Evolutionary conservation across 2,113 vertebrate species (phyloP).

Genomic region (Phocoena phocoena): DNA sequence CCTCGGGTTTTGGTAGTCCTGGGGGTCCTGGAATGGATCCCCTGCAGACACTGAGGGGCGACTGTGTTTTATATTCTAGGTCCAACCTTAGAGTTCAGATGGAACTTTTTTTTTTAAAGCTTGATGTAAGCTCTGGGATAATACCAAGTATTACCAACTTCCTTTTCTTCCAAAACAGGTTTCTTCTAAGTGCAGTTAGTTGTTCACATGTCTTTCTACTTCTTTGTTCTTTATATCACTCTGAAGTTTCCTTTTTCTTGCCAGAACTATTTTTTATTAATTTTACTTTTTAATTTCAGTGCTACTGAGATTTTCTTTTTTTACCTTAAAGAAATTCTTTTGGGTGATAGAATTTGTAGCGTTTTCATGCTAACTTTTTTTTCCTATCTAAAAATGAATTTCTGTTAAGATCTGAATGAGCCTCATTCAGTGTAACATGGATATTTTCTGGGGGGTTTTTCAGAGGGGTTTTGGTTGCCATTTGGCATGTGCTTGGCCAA

Average conservation of each 20-base stretch:
- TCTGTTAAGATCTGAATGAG: slow-evolving; percentile 5
- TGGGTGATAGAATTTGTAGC: slow-evolving; percentile 3
- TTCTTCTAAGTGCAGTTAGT: slow-evolving; percentile 11
- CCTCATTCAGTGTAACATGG: neutral
- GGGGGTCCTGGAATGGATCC: too few relatives aligned
- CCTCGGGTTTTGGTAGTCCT: too few relatives aligned
- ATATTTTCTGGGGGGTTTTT: slow-evolving; percentile 36
- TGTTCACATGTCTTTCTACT: slow-evolving; percentile 34
- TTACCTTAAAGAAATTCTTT: slow-evolving; percentile 3
- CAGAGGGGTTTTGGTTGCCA: neutral
- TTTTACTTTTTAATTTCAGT: slow-evolving; percentile 60
- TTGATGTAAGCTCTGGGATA: slow-evolving; percentile 40
- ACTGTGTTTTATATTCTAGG: neutral
- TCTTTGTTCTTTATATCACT: slow-evolving; percentile 16
- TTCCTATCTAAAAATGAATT: slow-evolving; percentile 28
- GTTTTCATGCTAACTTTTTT: neutral
- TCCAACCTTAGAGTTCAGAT: slow-evolving; percentile 10
- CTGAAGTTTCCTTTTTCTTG: slow-evolving; percentile 47
- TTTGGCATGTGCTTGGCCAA: neutral
- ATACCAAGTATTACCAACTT: slow-evolving; percentile 14
- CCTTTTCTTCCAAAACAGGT: slow-evolving; percentile 22
- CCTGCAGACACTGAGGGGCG: neutral
- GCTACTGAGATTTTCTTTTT: slow-evolving; percentile 17
- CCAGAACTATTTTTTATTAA: slow-evolving; percentile 34
- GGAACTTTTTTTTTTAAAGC: neutral